Conservation (phyloP, 2,113 vertebrate species). For the Lontra canadensis region DNA sequence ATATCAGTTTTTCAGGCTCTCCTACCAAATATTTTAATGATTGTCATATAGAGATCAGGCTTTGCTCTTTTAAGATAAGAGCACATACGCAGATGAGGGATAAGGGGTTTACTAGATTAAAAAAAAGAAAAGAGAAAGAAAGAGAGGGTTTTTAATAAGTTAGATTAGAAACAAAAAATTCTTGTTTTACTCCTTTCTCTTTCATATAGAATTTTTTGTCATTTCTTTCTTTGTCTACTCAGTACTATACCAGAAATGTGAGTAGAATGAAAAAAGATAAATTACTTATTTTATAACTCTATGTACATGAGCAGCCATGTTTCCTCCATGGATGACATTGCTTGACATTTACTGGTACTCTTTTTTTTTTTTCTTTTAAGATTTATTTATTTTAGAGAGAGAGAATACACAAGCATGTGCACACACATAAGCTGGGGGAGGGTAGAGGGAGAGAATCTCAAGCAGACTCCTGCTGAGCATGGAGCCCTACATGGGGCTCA, state of each 20-base stretch:
- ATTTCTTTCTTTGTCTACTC: not conserved
- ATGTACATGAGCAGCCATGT: rapidly evolving
- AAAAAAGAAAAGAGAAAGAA: not conserved
- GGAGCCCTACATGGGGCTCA: not conserved
- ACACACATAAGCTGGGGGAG: not conserved
- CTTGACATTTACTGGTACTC: not conserved
- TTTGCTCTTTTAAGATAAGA: not conserved
- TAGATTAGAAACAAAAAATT: not conserved
- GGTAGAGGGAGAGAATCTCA: not conserved
- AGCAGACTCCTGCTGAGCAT: not conserved
- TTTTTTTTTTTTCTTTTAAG: not conserved
- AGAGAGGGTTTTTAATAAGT: not conserved
- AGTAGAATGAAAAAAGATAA: not conserved
- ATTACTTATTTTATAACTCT: not conserved
- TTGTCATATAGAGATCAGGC: not conserved
- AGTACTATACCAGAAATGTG: not conserved
- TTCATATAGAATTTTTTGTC: not conserved
- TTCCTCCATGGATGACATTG: not conserved
- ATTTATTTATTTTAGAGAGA: not conserved
- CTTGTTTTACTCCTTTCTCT: not conserved
- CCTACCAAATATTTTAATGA: not conserved
- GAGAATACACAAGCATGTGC: not conserved
- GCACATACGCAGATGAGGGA: not conserved
- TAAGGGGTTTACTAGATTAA: not conserved
- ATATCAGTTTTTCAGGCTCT: not conserved